Percentiles rank a stretch among this genome's conserved stretches.
These are phyloP conservation scores for Idaea aversata DNA, from an alignment of 2,888 invertebrate species.

Conservation along the genomic window DNA sequence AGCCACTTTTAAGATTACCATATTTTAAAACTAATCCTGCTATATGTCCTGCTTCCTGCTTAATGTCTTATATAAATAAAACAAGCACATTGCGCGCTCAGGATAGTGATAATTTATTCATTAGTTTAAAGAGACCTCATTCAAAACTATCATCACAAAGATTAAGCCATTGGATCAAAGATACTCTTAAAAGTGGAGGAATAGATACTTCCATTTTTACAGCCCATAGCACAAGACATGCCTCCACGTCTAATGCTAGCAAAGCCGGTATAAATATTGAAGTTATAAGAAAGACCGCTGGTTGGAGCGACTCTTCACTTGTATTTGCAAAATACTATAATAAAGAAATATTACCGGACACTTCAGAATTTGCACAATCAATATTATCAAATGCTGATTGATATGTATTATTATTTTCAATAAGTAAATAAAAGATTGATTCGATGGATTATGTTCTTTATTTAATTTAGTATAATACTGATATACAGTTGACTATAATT, in stretches of 20 bases:
- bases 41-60: neutral
- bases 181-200: neutral
- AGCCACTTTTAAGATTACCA: neutral
- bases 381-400: too few species aligned
- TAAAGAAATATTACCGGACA: neutral
- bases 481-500: too few species aligned
- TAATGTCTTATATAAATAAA: neutral
- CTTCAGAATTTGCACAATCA: too few species aligned
- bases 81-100: neutral
- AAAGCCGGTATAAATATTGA: neutral
- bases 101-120: neutral
- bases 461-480: too few species aligned
- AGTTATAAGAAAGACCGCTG: neutral
- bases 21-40: neutral
- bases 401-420: too few species aligned
- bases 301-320: slow-evolving; percentile 2
- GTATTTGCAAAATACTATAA: slow-evolving; percentile 4
- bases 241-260: neutral
- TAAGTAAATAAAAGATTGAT: too few species aligned
- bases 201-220: neutral
- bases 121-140: neutral
- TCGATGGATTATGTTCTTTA: too few species aligned
- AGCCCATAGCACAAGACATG: neutral
- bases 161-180: slow-evolving; percentile 2
- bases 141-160: neutral